Evolutionary conservation across 1,140 invertebrate species (phyloP), one percentile per base, ranked within the genome.

Genomic region (Elymnias hypermnestra): DNA sequence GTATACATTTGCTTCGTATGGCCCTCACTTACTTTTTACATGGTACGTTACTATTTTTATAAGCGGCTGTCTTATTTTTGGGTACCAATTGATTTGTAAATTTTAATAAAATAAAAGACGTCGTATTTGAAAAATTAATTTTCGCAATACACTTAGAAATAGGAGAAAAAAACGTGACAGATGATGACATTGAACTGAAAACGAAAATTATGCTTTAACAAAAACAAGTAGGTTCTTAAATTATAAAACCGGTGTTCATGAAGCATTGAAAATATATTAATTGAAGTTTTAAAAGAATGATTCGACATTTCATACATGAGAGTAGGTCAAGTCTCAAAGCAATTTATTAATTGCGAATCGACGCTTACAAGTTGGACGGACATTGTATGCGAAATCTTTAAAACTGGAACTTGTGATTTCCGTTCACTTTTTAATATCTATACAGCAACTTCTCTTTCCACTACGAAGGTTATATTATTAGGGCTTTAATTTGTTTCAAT

Each of bases 331-430:
- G 49, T 57, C n/a, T n/a, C n/a, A n/a, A n/a, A n/a, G n/a, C n/a
- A n/a, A 47, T 73, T 74, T 74, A 72, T 76, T 83, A 77, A 81
- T 78, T 75, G 70, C 67, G 61, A 73, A 79, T 72, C 63, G 54
- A 52, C 59, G 67, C 61, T 64, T 55, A 65, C 65, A 67, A 74
- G 64, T 77, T 59, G 63, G 58, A 54, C 51, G 59, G 51, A 60
- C 62, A 77, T 81, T 81, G 76, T 81, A 73, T 81, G 64, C 60
- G 65, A 73, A 71, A 67, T 66, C 35, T 44, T 60, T 35, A 47
- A 64, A 72, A 70, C 51, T 74, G 64, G 66, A 61, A 67, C 67
- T 72, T 61, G 59, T 56, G 60, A 69, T 69, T 63, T 71, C 68
- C 75, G 60, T 74, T 79, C 75, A 74, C 71, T 79, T 79, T 76